Evolutionary conservation across 2,888 invertebrate species (phyloP).

Genomic region (Folsomia manolachei): DNA sequence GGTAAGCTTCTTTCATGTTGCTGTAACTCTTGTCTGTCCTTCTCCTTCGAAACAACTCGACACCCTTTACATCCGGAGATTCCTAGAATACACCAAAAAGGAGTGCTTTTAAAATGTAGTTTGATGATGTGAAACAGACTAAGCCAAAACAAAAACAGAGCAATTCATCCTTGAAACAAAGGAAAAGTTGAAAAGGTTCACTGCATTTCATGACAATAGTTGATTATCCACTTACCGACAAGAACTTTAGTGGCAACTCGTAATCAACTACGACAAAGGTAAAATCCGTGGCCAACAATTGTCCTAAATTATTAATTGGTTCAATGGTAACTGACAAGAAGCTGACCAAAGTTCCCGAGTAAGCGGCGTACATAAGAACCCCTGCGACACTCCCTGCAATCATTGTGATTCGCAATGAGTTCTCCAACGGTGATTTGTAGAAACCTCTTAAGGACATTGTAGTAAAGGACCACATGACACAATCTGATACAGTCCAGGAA

Average conservation of each 20-base stretch:
- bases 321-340: constrained; percentile 35
- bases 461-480: constrained; percentile 30
- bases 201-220: constrained; percentile 3
- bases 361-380: constrained; percentile 30
- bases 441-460: constrained; percentile 28
- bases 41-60: constrained; percentile 20
- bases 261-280: constrained; percentile 24
- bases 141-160: neutral
- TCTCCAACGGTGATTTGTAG: constrained; percentile 21
- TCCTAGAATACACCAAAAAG: too few relatives aligned
- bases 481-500: constrained; percentile 6
- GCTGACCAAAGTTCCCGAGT: constrained; percentile 36
- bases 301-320: constrained; percentile 28
- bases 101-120: too few relatives aligned
- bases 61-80: constrained; percentile 20
- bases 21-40: constrained; percentile 14
- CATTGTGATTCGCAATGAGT: constrained; percentile 23
- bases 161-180: too few relatives aligned
- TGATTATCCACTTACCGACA: constrained; percentile 24
- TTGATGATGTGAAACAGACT: neutral
- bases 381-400: constrained; percentile 23
- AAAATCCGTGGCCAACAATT: constrained; percentile 25
- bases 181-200: neutral
- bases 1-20: constrained; percentile 25
- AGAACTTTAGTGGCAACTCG: constrained; percentile 25